phyloP scores from a whole-genome alignment of 2,113 vertebrate species.

The Charina bottae region DNA sequence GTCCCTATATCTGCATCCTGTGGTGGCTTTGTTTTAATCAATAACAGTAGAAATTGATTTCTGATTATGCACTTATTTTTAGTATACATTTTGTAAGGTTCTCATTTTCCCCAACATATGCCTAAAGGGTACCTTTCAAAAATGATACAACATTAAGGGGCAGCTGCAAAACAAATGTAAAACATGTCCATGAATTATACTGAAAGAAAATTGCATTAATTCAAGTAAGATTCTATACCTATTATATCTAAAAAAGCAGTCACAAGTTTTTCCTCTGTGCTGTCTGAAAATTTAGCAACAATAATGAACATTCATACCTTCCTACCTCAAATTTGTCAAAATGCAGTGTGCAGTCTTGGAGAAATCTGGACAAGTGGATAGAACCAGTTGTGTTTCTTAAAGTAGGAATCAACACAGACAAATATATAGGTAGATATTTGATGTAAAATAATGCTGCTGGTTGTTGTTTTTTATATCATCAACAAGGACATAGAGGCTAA shows the following conservation, averaged over 20 bases:
- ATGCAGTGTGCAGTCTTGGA: background rate
- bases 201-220: constrained; percentile 42
- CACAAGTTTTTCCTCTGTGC: constrained; percentile 36
- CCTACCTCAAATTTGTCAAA: background rate
- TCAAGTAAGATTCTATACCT: constrained; percentile 32
- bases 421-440: background rate
- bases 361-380: background rate
- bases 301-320: background rate
- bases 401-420: background rate
- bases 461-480: constrained; percentile 21
- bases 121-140: constrained; percentile 29
- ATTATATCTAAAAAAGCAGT: constrained; percentile 40
- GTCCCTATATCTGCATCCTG: constrained; percentile 40
- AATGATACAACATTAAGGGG: constrained; percentile 25
- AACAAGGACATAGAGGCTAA: background rate
- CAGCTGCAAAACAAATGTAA: constrained; percentile 51
- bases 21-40: background rate
- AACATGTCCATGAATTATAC: constrained; percentile 50
- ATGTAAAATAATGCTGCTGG: background rate
- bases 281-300: background rate
- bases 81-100: constrained; percentile 57
- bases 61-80: constrained; percentile 37
- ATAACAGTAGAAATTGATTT: constrained; percentile 39
- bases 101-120: constrained; percentile 46
- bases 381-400: background rate